Evolutionary conservation across 2,888 invertebrate species (phyloP).

Genomic region (Dicycla oo): DNA sequence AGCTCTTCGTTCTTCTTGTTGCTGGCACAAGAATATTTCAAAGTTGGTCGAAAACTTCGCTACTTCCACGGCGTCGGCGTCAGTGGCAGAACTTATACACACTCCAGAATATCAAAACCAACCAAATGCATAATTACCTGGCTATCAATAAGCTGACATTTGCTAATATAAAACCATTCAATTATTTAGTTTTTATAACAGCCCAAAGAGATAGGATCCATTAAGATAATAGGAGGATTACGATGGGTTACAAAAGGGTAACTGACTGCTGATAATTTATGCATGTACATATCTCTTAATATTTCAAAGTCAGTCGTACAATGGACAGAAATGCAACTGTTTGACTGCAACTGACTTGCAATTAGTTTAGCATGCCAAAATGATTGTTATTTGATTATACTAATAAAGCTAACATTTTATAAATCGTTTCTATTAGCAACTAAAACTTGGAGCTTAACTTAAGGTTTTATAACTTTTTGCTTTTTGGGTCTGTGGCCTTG

Average conservation of each 20-base stretch:
- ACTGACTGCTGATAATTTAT: slow-evolving; percentile 5
- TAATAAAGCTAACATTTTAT: not conserved
- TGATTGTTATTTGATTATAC: not conserved
- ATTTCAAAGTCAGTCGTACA: not conserved
- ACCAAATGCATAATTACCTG: not conserved
- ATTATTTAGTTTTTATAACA: not conserved
- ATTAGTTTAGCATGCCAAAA: not conserved
- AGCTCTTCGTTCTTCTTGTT: too few relatives aligned
- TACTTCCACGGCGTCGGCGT: not conserved
- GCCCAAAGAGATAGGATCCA: not conserved
- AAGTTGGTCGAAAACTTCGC: not conserved
- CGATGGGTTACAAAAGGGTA: not conserved
- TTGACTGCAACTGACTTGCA: too few relatives aligned
- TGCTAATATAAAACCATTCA: not conserved
- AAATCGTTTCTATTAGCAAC: not conserved
- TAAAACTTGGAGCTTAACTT: not conserved
- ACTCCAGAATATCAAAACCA: not conserved
- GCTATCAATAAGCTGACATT: not conserved
- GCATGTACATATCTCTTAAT: not conserved
- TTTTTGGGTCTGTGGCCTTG: not conserved
- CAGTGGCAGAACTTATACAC: not conserved
- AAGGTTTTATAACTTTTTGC: not conserved
- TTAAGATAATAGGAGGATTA: not conserved
- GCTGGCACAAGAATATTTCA: not conserved
- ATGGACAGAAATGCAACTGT: not conserved